Percentiles rank a stretch among this genome's conserved stretches.
These are phyloP conservation scores for Salvelinus namaycush DNA, from an alignment of 2,113 vertebrate species.

Conservation along the genomic window DNA sequence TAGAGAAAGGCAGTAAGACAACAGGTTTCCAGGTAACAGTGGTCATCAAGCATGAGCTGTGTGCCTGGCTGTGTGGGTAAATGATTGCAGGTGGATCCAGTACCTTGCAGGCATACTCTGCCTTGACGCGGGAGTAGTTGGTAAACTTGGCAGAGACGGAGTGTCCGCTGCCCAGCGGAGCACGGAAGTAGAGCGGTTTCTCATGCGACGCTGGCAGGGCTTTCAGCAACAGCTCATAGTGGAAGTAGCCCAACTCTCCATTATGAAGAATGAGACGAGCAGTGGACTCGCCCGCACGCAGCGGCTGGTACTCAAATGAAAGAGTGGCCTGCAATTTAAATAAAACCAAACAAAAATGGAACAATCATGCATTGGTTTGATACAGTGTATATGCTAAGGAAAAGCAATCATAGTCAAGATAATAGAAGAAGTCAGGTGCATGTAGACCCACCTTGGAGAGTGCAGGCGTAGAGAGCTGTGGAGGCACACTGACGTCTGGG, in stretches of 20 bases:
- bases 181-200: slow-evolving; percentile 76
- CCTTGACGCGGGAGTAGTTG: slow-evolving; percentile 77
- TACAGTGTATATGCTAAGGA: not conserved
- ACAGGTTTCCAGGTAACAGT: too few species aligned
- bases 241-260: slow-evolving; percentile 76
- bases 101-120: slow-evolving; percentile 82
- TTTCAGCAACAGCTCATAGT: slow-evolving; percentile 79
- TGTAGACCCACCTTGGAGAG: slow-evolving; percentile 74
- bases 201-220: slow-evolving; percentile 72
- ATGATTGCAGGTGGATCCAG: not conserved
- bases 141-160: slow-evolving; percentile 72
- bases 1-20: too few species aligned
- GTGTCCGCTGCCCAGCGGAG: slow-evolving; percentile 78
- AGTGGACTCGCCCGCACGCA: slow-evolving; percentile 69
- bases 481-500: slow-evolving; percentile 72
- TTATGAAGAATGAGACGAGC: slow-evolving; percentile 74
- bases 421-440: not conserved
- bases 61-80: too few species aligned
- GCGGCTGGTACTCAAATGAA: slow-evolving; percentile 82
- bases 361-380: not conserved
- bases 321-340: slow-evolving; percentile 65
- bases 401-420: not conserved
- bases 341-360: not conserved
- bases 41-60: too few species aligned
- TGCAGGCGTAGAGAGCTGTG: slow-evolving; percentile 75